A percentile compares a stretch with the other conserved stretches of the same genome.
These are phyloP conservation scores for Cenopis cana DNA, from an alignment of 2,888 invertebrate genomes.

Conservation along the genomic window DNA sequence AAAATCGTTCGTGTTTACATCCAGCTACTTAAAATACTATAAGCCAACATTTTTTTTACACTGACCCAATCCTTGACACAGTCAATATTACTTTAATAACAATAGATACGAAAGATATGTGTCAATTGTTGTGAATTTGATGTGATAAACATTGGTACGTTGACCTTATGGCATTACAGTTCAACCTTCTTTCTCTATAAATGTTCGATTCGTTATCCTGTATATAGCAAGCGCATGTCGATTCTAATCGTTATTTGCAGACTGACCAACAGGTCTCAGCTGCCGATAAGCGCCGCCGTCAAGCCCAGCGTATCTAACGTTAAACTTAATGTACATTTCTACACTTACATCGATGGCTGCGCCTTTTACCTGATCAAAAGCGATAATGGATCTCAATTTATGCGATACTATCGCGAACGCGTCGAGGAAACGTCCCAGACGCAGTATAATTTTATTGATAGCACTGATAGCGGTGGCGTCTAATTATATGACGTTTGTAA, in stretches of 20 bases:
- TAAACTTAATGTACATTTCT: constrained; percentile 65
- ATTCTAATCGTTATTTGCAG: constrained; percentile 44
- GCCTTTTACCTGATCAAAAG: constrained; percentile 58
- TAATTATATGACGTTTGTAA: constrained; percentile 47
- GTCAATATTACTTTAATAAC: no score
- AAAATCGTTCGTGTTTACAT: no score
- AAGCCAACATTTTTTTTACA: no score
- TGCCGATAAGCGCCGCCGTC: constrained; percentile 59
- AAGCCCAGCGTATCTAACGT: constrained; percentile 63
- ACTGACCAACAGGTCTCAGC: constrained; percentile 54
- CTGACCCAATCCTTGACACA: no score
- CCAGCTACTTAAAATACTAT: no score
- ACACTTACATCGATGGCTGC: constrained; percentile 63
- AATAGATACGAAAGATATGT: no score
- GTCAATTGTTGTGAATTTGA: no score
- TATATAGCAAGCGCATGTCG: constrained; percentile 38
- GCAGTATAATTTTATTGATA: constrained; percentile 49
- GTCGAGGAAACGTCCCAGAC: constrained; percentile 51
- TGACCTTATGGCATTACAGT: neutral
- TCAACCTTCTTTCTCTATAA: constrained; percentile 12
- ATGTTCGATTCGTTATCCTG: constrained; percentile 35
- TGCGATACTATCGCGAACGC: constrained; percentile 59
- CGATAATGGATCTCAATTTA: constrained; percentile 65
- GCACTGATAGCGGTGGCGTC: constrained; percentile 46
- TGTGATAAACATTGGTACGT: no score